phyloP scores from a whole-genome alignment of 2,113 vertebrate species.

The Microcebus ravelobensis region DNA sequence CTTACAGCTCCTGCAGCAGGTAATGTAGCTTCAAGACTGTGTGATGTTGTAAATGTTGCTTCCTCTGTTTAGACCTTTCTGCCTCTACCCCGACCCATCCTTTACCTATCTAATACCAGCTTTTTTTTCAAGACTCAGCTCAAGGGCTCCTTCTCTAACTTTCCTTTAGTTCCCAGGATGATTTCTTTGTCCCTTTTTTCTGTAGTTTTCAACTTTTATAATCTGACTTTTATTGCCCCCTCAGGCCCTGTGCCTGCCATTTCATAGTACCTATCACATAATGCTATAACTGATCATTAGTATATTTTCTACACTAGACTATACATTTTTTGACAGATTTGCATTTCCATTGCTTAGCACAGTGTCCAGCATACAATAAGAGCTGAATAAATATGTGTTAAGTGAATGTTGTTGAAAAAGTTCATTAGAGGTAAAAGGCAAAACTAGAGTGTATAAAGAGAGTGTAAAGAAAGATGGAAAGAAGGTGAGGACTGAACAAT shows the following conservation, averaged over 20 bases:
- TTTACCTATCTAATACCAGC: background rate
- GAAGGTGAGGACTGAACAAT: background rate
- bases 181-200: background rate
- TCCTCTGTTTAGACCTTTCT: background rate
- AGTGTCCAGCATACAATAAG: background rate
- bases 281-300: background rate
- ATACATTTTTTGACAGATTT: background rate
- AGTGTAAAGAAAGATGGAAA: background rate
- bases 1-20: background rate
- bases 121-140: background rate
- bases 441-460: background rate
- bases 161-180: background rate
- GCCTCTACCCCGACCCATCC: background rate
- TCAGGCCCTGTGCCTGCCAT: background rate
- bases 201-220: background rate
- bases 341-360: slow-evolving; percentile 18
- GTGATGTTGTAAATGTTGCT: background rate
- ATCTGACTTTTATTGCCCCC: background rate
- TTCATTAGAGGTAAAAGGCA: background rate
- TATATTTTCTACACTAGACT: background rate
- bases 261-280: background rate
- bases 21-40: background rate
- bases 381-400: slow-evolving; percentile 16
- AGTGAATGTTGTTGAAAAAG: background rate
- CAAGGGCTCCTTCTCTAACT: background rate